phyloP scores from a whole-genome alignment of 2,797 vertebrate genomes.

The Danio albolineatus region DNA sequence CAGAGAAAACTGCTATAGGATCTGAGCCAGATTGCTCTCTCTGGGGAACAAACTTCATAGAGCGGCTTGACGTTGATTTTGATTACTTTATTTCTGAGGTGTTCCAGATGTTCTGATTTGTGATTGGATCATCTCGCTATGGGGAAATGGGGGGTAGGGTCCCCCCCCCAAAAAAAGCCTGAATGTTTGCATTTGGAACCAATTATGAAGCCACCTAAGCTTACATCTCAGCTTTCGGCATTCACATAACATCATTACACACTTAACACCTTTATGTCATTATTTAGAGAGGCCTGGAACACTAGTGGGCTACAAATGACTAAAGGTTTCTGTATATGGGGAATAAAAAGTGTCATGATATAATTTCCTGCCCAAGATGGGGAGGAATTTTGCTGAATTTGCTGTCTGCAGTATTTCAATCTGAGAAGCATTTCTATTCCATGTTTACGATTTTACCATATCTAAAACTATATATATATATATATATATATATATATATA shows the following conservation, averaged over 20 bases:
- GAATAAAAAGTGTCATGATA: slow-evolving; percentile 36
- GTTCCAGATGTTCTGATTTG: slow-evolving; percentile 78
- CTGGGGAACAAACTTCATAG: slow-evolving; percentile 73
- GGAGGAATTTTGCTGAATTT: not conserved
- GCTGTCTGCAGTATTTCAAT: not conserved
- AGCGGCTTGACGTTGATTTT: slow-evolving; percentile 76
- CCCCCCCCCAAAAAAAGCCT: slow-evolving; percentile 59
- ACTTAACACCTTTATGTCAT: slow-evolving; percentile 49
- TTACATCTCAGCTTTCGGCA: slow-evolving; percentile 56
- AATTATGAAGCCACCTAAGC: slow-evolving; percentile 62
- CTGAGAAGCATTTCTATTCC: not conserved
- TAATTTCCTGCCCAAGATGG: slow-evolving; percentile 20
- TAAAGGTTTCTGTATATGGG: slow-evolving; percentile 38
- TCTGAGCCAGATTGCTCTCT: slow-evolving; percentile 67
- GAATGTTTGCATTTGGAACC: slow-evolving; percentile 70
- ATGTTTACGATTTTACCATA: slow-evolving; percentile 16
- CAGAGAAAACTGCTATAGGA: slow-evolving; percentile 63
- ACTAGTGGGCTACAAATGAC: slow-evolving; percentile 23
- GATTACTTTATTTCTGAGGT: slow-evolving; percentile 79
- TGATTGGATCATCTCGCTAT: slow-evolving; percentile 64
- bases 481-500: no score
- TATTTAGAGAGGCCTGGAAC: slow-evolving; percentile 29
- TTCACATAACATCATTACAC: slow-evolving; percentile 44
- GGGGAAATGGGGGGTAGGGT: slow-evolving; percentile 59
- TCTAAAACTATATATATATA: not conserved